Evolutionary conservation across 2,113 vertebrate species (phyloP).

Genomic region (Nematolebias whitei): DNA sequence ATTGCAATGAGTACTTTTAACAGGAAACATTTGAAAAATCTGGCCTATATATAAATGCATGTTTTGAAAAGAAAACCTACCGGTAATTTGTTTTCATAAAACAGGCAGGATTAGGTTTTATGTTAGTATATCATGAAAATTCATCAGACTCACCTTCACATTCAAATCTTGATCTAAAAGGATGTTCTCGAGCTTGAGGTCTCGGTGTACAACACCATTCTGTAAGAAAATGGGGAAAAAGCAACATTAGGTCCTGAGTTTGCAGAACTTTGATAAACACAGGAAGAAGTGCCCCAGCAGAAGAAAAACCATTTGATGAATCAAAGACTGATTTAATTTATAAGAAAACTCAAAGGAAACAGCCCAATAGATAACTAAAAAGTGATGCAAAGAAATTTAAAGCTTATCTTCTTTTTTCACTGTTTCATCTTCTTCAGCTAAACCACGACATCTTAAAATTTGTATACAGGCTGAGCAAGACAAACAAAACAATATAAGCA

Average conservation of each 20-base stretch:
- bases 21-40: background rate
- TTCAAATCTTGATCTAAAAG: constrained; percentile 81
- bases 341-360: too few relatives aligned
- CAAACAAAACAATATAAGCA: background rate
- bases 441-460: constrained; percentile 15
- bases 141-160: constrained; percentile 74
- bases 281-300: constrained; percentile 16
- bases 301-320: background rate
- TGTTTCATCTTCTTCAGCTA: constrained; percentile 36
- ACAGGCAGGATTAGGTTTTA: background rate
- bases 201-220: constrained; percentile 83
- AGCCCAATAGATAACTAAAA: constrained; percentile 26
- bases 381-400: constrained; percentile 12
- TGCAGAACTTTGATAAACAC: constrained; percentile 9
- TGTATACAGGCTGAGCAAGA: background rate
- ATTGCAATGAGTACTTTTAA: background rate
- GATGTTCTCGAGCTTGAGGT: constrained; percentile 85
- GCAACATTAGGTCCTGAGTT: constrained; percentile 2
- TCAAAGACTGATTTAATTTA: constrained; percentile 16
- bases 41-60: background rate
- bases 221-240: constrained; percentile 55
- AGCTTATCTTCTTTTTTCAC: constrained; percentile 15
- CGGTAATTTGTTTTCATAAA: constrained; percentile 1
- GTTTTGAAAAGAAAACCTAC: background rate
- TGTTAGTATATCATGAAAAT: too few relatives aligned